Evolutionary conservation across 35 echinoderm and acorn worm species (phyloP).

Genomic region (Chiridota heheva): DNA sequence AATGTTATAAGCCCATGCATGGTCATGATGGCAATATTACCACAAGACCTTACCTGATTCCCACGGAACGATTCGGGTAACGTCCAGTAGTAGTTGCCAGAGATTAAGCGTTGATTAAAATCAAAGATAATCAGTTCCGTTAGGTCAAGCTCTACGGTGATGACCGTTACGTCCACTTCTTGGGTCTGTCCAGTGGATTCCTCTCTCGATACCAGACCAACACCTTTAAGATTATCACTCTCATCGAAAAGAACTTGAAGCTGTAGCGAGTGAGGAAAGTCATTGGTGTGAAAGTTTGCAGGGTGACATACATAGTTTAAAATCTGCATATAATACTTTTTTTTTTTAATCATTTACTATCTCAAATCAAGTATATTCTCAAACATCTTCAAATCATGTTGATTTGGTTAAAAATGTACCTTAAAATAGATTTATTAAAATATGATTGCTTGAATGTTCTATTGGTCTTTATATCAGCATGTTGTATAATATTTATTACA

Average conservation of each 20-base stretch:
- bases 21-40: too few species aligned
- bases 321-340: neutral
- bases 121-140: slow-evolving; percentile 56
- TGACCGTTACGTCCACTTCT: neutral
- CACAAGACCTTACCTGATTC: slow-evolving; percentile 60
- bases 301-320: neutral
- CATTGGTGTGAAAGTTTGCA: neutral
- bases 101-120: slow-evolving; percentile 32
- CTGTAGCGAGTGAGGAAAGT: neutral
- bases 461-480: too few species aligned
- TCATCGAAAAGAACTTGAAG: slow-evolving; percentile 10
- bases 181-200: slow-evolving; percentile 5
- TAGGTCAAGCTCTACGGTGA: slow-evolving; percentile 39
- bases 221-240: slow-evolving; percentile 35
- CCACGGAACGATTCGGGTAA: slow-evolving; percentile 64
- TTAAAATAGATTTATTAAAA: too few species aligned
- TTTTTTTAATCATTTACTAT: neutral
- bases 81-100: slow-evolving; percentile 84
- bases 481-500: too few species aligned
- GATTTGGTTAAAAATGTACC: too few species aligned
- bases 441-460: too few species aligned
- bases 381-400: too few species aligned
- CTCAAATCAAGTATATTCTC: neutral
- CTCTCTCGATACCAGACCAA: slow-evolving; percentile 26
- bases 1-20: neutral